Evolutionary conservation across 2,797 vertebrate genomes (phyloP), one percentile per base, ranked within the genome.

Genomic region (Merluccius polli): DNA sequence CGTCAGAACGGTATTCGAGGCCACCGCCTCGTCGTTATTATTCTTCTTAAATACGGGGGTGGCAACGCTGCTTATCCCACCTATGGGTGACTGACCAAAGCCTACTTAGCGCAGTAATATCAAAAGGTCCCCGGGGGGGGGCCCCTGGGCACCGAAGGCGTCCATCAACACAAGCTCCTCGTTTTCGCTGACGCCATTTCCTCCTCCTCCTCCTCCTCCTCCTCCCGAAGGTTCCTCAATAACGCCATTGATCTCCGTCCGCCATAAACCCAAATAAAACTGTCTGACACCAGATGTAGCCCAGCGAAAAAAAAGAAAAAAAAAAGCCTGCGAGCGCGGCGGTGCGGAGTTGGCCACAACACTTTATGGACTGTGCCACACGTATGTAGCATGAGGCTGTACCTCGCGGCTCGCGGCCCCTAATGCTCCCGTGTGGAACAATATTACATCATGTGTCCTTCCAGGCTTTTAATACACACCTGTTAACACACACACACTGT

Each of bases 381-480:
- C 41, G 77, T 84, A 85, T 36, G 77, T 84, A 86, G 86, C 82
- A 85, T 81, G 77, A 88, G 88, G 85, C 88, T 90, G 84, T 79
- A 85, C 85, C 78, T 81, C 80, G 67, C 77, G 76, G 85, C 79
- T 82, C 78, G 71, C 78, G 84, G 82, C 80, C 83, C 78, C 79
- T 73, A 77, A 79, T 75, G 85, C 85, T 87, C 75, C 74, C 71
- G 81, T 31, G 73, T 90, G 87, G 87, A 92, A 90, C 84, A 90
- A 84, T 78, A 90, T 91, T 85, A 91, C 89, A 85, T 93, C 90
- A 92, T 90, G 73, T 85, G 82, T 59, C 86, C 83, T 83, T 88
- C 73, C 81, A 78, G 81, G 73, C 73, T 85, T 84, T 89, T 86
- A 89, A 85, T 84, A 86, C 84, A 86, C 89, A 93, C 89, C 89